Percentiles rank a stretch among this genome's conserved stretches.
These are phyloP conservation scores for Podilymbus podiceps DNA, from an alignment of 2,113 vertebrate genomes.

Conservation along the genomic window DNA sequence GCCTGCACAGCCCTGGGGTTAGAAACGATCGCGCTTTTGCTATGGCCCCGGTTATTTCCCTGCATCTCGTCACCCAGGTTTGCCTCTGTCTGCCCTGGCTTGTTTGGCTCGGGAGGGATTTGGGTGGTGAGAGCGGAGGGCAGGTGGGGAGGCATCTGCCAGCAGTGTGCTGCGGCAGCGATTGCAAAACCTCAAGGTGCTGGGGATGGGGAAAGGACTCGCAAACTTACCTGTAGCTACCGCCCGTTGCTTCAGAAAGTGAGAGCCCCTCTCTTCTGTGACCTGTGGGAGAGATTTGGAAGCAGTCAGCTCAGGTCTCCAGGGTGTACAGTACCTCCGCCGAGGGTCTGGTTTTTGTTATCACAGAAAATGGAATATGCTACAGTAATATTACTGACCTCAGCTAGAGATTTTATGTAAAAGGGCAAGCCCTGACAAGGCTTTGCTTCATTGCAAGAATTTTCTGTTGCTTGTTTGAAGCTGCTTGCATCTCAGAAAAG, in stretches of 20 bases:
- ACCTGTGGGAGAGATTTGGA: slow-evolving; percentile 12
- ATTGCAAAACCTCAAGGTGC: neutral
- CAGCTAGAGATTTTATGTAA: neutral
- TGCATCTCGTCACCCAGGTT: neutral
- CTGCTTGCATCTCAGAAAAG: neutral
- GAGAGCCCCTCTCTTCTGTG: neutral
- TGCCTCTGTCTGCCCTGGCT: neutral
- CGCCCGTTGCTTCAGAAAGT: slow-evolving; percentile 30
- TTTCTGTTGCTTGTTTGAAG: neutral
- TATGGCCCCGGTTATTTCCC: neutral
- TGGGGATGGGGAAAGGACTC: neutral
- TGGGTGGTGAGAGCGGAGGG: neutral
- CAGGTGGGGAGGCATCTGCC: neutral
- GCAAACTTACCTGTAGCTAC: neutral
- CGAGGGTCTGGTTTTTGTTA: fast-evolving
- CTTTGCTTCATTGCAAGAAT: neutral
- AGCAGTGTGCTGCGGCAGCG: fast-evolving
- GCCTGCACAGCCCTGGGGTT: no score
- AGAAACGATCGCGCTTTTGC: fast-evolving
- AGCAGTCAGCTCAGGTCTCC: neutral
- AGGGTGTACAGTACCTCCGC: neutral
- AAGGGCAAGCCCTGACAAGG: neutral
- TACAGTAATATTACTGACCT: fast-evolving
- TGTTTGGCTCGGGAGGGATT: neutral
- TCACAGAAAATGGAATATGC: neutral